These are phyloP conservation scores for Nesoenas mayeri DNA, from an alignment of 2,113 vertebrate genomes.

Conservation along the genomic window DNA sequence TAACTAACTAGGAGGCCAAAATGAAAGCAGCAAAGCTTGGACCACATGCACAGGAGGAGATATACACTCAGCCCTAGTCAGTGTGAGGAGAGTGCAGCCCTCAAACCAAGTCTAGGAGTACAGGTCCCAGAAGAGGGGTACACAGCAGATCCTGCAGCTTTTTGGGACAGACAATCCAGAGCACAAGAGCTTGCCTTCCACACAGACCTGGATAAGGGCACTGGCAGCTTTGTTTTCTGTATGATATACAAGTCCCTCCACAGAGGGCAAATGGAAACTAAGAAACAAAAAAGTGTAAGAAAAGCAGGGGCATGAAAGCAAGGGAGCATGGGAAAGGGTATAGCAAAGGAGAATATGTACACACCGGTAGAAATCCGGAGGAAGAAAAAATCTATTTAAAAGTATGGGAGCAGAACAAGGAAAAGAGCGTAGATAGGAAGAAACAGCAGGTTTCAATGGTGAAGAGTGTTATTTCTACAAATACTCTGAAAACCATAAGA, in stretches of 20 bases:
- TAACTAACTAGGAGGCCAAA: not conserved
- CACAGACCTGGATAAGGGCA: not conserved
- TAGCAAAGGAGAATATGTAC: not conserved
- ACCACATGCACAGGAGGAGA: not conserved
- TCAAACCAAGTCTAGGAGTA: not conserved
- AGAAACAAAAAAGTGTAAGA: not conserved
- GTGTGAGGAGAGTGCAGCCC: not conserved
- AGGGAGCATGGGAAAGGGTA: not conserved
- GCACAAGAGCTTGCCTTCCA: not conserved
- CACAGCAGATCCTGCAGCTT: not conserved
- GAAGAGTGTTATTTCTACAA: not conserved
- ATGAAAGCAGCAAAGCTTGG: not conserved
- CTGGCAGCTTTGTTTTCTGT: not conserved
- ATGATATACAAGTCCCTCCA: not conserved
- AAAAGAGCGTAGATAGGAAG: not conserved
- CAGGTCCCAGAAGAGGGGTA: not conserved
- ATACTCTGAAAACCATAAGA: not conserved
- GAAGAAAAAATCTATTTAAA: not conserved
- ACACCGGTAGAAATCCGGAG: not conserved
- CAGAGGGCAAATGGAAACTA: not conserved
- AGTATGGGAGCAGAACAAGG: not conserved
- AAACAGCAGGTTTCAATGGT: not conserved
- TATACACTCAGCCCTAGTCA: not conserved
- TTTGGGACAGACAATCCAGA: not conserved
- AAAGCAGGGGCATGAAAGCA: not conserved